Evolutionary conservation across 2,888 invertebrate genomes (phyloP), one percentile per base, ranked within the genome.

Genomic region (Chironomus riparius): DNA sequence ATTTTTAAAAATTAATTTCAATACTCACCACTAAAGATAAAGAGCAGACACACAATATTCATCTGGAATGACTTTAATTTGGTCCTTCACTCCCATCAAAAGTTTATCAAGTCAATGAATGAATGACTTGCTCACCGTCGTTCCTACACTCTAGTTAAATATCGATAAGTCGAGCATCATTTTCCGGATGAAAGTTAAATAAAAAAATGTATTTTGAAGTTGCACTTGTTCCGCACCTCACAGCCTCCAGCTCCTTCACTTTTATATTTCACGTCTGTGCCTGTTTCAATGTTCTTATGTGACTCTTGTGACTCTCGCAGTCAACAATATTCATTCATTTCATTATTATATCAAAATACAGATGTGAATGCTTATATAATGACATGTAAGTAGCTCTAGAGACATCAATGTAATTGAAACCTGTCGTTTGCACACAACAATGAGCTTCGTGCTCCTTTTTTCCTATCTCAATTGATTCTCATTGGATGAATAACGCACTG

Each of bases 1-100:
- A n/a, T 15, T 65, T 65, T 22, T 13, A 10, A 4, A 47, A 69
- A 15, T 1, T 15, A 47, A 18, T 28, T 56, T 7, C 4, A 68
- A 4, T 28, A 76, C 76, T 76, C 69, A 76, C 76, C 76, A 68
- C 69, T 76, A 61, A 76, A 76, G 68, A 76, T 76, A 68, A 69
- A 76, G 15, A 76, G 76, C 47, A 76, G 68, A 69, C 61, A 76
- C 69, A 76, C 76, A 76, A 76, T 69, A 76, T 76, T 76, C 76
- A 76, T 76, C 69, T 76, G 76, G 76, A 76, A 69, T 69, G 24
- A 69, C 50, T 68, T 76, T 76, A 38, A 24, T 68, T 76, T 69
- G 69, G 68, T 76, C 69, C 76, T 68, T n/a, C 28, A 76, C 62
- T 76, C 76, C 76, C 76, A 76, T 76, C 48, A 76, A 76, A 76